Conservation (phyloP, 2,888 invertebrate species). For the Microplitis deprimator region DNA sequence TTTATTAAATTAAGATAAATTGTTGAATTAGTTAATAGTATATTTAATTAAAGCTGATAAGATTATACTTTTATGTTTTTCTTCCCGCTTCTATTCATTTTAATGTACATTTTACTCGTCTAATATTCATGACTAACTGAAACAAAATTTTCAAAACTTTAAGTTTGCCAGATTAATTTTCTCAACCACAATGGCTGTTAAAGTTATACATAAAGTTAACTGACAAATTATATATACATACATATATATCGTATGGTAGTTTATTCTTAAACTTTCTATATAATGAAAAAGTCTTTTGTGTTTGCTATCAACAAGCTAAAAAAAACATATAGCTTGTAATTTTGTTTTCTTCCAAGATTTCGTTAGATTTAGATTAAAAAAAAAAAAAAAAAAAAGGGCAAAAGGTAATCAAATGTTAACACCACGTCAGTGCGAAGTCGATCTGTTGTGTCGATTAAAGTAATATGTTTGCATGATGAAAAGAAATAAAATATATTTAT, state of each 20-base stretch:
- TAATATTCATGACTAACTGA: constrained; percentile 18
- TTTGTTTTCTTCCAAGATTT: not conserved
- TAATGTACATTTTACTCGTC: not conserved
- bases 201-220: constrained; percentile 23
- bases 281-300: not conserved
- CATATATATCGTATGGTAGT: not conserved
- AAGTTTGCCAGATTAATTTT: constrained; percentile 22
- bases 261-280: not conserved
- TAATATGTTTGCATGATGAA: constrained; percentile 34
- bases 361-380: not conserved
- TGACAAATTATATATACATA: not conserved
- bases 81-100: not conserved
- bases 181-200: constrained; percentile 8
- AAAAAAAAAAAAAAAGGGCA: not conserved
- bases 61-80: no score
- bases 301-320: not conserved
- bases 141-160: not conserved
- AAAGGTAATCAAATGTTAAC: not conserved
- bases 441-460: constrained; percentile 17
- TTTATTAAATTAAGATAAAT: no score
- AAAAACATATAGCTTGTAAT: not conserved
- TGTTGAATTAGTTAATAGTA: no score
- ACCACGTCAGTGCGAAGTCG: constrained; percentile 17
- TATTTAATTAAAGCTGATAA: no score
- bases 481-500: constrained; percentile 30